These are phyloP conservation scores for Polydesmus complanatus DNA, from an alignment of 2,888 invertebrate species.

Conservation along the genomic window DNA sequence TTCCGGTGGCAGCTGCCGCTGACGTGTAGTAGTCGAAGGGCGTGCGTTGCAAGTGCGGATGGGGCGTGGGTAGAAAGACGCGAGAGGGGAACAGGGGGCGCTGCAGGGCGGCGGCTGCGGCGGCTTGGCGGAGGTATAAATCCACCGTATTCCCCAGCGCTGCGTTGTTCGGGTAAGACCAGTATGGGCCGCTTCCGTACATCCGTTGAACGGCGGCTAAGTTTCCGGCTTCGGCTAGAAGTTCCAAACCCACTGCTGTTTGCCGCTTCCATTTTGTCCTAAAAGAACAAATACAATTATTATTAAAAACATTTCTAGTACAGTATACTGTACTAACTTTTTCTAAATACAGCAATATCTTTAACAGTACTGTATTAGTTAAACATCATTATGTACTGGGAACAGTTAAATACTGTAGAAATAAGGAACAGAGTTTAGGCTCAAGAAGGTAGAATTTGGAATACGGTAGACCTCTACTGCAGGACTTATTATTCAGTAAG, in stretches of 20 bases:
- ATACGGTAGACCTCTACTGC: too few relatives aligned
- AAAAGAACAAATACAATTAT: not conserved
- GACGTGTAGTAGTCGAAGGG: not conserved
- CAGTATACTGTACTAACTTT: not conserved
- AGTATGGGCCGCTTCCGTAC: constrained; percentile 46
- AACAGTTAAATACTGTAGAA: too few relatives aligned
- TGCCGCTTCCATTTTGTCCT: constrained; percentile 99
- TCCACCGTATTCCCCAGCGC: constrained; percentile 20
- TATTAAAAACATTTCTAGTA: not conserved
- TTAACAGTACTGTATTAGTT: too few relatives aligned
- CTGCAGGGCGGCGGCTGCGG: constrained; percentile 18
- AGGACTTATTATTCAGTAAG: too few relatives aligned
- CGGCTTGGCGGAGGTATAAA: constrained; percentile 24
- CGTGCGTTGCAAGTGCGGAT: not conserved
- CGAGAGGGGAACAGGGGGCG: constrained; percentile 16
- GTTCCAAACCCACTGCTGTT: constrained; percentile 91
- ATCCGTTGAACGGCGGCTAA: constrained; percentile 96
- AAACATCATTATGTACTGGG: too few relatives aligned
- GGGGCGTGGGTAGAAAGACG: constrained; percentile 1
- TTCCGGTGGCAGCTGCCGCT: not conserved
- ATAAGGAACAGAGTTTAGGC: too few relatives aligned
- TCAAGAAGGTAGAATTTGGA: too few relatives aligned
- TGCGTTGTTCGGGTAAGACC: constrained; percentile 7
- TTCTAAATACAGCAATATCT: too few relatives aligned
- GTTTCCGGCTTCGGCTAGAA: constrained; percentile 92